A percentile compares a stretch with the other conserved stretches of the same genome.
Conservation (phyloP, 2,797 vertebrate species). For the Gadopsis marmoratus region DNA sequence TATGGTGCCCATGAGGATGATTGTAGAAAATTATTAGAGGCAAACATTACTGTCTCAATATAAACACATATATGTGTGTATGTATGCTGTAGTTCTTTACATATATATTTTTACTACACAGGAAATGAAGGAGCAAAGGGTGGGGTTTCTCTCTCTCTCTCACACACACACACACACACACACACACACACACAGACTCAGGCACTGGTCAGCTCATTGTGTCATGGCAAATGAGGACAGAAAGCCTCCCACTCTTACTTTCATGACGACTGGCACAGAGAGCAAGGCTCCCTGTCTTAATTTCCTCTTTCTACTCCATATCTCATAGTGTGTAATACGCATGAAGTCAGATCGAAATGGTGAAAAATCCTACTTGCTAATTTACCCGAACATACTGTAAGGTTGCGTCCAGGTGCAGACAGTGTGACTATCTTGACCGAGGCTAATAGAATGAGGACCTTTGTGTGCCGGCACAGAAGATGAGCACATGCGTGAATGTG, state of each 20-base stretch:
- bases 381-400: not conserved
- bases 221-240: conserved; percentile 72
- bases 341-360: not conserved
- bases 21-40: conserved; percentile 6
- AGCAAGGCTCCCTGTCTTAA: conserved; percentile 23
- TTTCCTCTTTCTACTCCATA: conserved; percentile 14
- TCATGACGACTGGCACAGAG: conserved; percentile 50
- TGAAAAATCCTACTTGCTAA: conserved; percentile 8
- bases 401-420: conserved; percentile 14
- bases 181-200: conserved; percentile 21
- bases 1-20: not conserved
- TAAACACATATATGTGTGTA: not conserved
- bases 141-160: conserved; percentile 78
- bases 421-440: conserved; percentile 28
- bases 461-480: conserved; percentile 25
- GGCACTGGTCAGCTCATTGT: conserved; percentile 63
- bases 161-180: conserved; percentile 26
- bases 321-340: conserved; percentile 7
- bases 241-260: conserved; percentile 49
- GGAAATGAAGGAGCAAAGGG: conserved; percentile 81
- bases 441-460: conserved; percentile 34
- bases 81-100: conserved; percentile 17
- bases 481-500: conserved; percentile 25
- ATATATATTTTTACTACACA: conserved; percentile 59
- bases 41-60: not conserved